A percentile compares a stretch with the other conserved stretches of the same genome.
phyloP scores from a whole-genome alignment of 2,888 invertebrate genomes.

The Crepidodera aurea region DNA sequence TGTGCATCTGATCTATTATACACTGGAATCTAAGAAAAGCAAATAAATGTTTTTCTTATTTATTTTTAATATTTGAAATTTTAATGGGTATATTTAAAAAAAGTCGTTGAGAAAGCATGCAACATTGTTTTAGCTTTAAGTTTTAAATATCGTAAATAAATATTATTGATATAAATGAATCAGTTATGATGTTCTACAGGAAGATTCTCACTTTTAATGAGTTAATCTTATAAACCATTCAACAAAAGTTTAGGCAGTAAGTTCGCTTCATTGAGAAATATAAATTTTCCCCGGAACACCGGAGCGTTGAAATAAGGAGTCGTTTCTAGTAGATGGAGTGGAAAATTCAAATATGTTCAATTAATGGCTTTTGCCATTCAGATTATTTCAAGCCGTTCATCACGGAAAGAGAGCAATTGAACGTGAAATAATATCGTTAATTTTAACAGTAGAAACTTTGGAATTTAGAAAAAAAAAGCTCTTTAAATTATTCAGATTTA shows the following conservation, averaged over 20 bases:
- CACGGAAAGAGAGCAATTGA: constrained; percentile 28
- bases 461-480: background rate
- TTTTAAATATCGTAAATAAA: too few species aligned
- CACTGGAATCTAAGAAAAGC: too few species aligned
- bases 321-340: constrained; percentile 34
- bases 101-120: too few species aligned
- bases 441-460: constrained; percentile 3
- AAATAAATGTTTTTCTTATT: too few species aligned
- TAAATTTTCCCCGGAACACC: constrained; percentile 36
- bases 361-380: constrained; percentile 37
- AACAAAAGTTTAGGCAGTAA: constrained; percentile 28
- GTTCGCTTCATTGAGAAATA: constrained; percentile 28
- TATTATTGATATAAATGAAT: too few species aligned
- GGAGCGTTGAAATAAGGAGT: constrained; percentile 38
- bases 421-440: constrained; percentile 33
- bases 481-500: too few species aligned
- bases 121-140: too few species aligned
- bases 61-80: too few species aligned
- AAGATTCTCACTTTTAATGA: constrained; percentile 17
- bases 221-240: constrained; percentile 27
- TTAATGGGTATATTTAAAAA: too few species aligned
- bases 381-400: constrained; percentile 32
- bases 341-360: constrained; percentile 41
- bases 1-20: too few species aligned
- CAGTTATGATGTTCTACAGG: background rate